phyloP scores from a whole-genome alignment of 2,888 invertebrate species.

The Alentia gelatinosa region DNA sequence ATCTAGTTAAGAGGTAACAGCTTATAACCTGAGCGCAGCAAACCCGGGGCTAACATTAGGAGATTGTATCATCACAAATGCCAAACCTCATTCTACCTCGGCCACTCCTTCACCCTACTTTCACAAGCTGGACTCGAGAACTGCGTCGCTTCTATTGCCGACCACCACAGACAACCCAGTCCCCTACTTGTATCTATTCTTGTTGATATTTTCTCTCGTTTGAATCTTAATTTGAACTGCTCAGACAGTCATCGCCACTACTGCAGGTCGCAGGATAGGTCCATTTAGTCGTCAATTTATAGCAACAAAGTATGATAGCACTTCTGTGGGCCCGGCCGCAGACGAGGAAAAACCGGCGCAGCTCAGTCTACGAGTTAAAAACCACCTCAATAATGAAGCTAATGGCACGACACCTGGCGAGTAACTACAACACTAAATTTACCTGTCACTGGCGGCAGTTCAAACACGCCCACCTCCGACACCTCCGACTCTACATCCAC shows the following conservation, averaged over 20 bases:
- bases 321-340: background rate
- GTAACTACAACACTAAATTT: background rate
- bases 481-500: too few relatives aligned
- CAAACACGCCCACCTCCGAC: too few relatives aligned
- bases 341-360: background rate
- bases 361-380: background rate
- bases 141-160: too few relatives aligned
- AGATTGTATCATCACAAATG: background rate
- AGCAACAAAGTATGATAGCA: constrained; percentile 4
- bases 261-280: background rate
- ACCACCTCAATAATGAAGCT: background rate
- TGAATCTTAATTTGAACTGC: background rate
- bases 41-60: too few relatives aligned
- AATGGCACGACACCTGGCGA: background rate
- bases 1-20: too few relatives aligned
- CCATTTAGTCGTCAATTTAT: background rate
- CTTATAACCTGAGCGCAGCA: too few relatives aligned
- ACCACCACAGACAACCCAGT: background rate
- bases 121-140: too few relatives aligned
- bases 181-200: background rate
- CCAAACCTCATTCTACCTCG: background rate
- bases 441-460: too few relatives aligned
- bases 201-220: background rate
- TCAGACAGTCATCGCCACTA: background rate
- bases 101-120: background rate